These are phyloP conservation scores for Arenaria interpres DNA, from an alignment of 2,113 vertebrate genomes.

Conservation along the genomic window DNA sequence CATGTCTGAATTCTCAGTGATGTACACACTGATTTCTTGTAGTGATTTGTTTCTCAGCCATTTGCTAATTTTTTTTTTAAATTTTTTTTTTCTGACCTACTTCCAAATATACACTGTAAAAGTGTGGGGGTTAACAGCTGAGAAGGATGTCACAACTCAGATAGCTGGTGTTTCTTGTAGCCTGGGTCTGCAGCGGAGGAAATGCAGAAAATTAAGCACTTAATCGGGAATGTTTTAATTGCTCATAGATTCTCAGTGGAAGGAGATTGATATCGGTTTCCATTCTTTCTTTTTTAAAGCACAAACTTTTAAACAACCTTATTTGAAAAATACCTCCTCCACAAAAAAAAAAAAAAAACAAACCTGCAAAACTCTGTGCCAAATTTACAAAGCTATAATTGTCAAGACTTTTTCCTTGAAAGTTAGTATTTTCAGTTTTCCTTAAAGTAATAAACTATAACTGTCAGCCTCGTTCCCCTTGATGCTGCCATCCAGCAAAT, in stretches of 20 bases:
- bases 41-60: background rate
- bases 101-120: background rate
- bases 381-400: background rate
- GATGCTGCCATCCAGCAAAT: background rate
- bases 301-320: background rate
- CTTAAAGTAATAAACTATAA: background rate
- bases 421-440: background rate
- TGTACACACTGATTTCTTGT: background rate
- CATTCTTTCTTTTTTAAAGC: background rate
- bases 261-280: background rate
- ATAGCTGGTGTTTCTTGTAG: background rate
- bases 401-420: background rate
- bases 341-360: background rate
- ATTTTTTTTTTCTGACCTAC: background rate
- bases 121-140: background rate
- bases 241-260: background rate
- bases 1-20: background rate
- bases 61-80: background rate
- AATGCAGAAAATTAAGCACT: background rate
- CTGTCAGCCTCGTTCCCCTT: background rate
- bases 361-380: fast-evolving
- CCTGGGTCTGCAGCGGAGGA: background rate
- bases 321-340: background rate
- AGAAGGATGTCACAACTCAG: background rate
- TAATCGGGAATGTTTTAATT: background rate